phyloP scores from a whole-genome alignment of 2,888 invertebrate genomes.

The Dendrolimus pini region DNA sequence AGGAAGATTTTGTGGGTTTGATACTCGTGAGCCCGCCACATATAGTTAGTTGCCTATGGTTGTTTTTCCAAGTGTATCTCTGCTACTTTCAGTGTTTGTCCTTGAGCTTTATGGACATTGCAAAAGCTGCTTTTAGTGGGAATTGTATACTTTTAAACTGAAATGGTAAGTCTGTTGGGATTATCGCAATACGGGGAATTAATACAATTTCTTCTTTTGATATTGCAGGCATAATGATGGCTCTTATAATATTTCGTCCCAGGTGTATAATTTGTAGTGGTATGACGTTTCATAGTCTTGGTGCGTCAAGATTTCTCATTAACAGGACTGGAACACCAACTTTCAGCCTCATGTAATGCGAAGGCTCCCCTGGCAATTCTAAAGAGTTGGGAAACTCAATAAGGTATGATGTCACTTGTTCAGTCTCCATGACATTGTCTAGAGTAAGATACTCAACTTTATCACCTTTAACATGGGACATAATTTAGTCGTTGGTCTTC shows the following conservation, averaged over 20 bases:
- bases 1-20: background rate
- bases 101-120: slow-evolving; percentile 9
- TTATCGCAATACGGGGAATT: slow-evolving; percentile 19
- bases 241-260: slow-evolving; percentile 13
- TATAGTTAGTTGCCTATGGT: background rate
- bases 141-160: slow-evolving; percentile 16
- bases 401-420: slow-evolving; percentile 11
- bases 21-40: background rate
- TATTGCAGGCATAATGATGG: slow-evolving; percentile 15
- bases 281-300: slow-evolving; percentile 16
- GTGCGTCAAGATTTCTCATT: slow-evolving; percentile 21
- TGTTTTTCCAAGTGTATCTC: background rate
- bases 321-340: slow-evolving; percentile 22
- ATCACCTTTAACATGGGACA: slow-evolving; percentile 8
- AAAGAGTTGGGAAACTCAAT: slow-evolving; percentile 23
- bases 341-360: slow-evolving; percentile 20
- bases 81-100: background rate
- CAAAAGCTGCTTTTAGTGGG: slow-evolving; percentile 10
- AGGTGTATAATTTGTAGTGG: slow-evolving; percentile 9
- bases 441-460: slow-evolving; percentile 11
- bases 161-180: slow-evolving; percentile 12
- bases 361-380: slow-evolving; percentile 20
- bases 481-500: background rate
- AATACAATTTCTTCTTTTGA: slow-evolving; percentile 16
- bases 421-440: slow-evolving; percentile 13